These are phyloP conservation scores for Nephrotoma flavescens DNA, from an alignment of 2,888 invertebrate genomes.

Conservation along the genomic window DNA sequence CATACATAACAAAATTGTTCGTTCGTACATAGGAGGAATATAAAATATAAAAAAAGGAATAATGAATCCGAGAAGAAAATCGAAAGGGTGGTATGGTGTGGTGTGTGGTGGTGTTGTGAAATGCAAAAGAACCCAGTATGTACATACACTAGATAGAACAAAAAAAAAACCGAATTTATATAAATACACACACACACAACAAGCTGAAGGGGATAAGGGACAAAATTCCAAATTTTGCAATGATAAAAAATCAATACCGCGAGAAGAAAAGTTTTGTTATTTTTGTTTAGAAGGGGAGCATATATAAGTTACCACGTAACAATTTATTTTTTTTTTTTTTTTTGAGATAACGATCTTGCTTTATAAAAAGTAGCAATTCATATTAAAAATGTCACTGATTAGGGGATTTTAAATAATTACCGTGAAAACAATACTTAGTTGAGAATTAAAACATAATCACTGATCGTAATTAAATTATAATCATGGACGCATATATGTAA, in stretches of 20 bases:
- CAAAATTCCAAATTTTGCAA: conserved; percentile 1
- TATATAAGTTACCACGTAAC: not conserved
- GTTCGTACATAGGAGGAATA: not conserved
- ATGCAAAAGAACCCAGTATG: not conserved
- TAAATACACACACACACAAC: not conserved
- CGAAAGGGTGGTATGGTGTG: not conserved
- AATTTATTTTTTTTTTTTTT: not conserved
- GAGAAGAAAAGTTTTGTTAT: not conserved
- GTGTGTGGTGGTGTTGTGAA: not conserved
- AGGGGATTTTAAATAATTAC: not conserved
- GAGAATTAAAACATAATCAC: not conserved
- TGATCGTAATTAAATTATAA: not conserved
- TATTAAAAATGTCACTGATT: not conserved
- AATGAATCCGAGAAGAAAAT: not conserved
- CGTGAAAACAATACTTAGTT: not conserved
- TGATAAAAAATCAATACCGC: conserved; percentile 3
- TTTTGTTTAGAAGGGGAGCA: not conserved
- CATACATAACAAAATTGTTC: not conserved
- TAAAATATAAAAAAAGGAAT: not conserved
- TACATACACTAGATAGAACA: not conserved
- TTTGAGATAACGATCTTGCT: not conserved
- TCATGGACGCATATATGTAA: not conserved
- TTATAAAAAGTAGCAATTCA: not conserved
- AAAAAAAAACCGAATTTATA: not conserved
- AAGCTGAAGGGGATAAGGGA: not conserved